A percentile compares a stretch with the other conserved stretches of the same genome.
Conservation (phyloP, 2,113 vertebrate genomes). For the Caloenas nicobarica region DNA sequence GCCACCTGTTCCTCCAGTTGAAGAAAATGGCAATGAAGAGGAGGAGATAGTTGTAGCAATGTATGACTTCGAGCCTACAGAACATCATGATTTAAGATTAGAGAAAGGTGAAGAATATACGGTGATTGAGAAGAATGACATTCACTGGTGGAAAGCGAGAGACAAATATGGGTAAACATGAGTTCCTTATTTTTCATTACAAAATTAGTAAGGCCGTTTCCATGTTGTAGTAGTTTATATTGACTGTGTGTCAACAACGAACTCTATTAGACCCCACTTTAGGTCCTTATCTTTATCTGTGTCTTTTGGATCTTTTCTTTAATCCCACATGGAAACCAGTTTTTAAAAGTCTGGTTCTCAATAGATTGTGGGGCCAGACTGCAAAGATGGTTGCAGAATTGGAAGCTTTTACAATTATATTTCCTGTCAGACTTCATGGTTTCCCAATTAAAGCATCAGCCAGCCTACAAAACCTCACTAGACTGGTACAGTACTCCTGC, state of each 20-base stretch:
- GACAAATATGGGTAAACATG: conserved; percentile 83
- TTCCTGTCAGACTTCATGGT: not conserved
- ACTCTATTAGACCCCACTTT: not conserved
- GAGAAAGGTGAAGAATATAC: conserved; percentile 86
- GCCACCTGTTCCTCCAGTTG: conserved; percentile 39
- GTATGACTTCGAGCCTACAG: conserved; percentile 87
- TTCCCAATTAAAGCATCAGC: not conserved
- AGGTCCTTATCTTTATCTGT: too few relatives aligned
- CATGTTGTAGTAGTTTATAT: not conserved
- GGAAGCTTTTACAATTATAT: not conserved
- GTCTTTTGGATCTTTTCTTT: not conserved
- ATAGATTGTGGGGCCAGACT: not conserved
- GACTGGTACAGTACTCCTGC: not conserved
- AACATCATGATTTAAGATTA: conserved; percentile 87
- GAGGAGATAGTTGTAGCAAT: conserved; percentile 85
- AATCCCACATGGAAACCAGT: not conserved
- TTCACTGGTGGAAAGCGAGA: conserved; percentile 91
- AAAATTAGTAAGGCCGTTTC: not conserved
- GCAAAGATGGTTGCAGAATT: not conserved
- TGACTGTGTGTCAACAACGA: not conserved
- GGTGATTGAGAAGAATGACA: conserved; percentile 86
- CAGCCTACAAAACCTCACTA: not conserved
- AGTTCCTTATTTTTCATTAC: not conserved
- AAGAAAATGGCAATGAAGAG: conserved; percentile 64
- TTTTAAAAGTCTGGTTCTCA: accelerated